Evolutionary conservation across 2,888 invertebrate species (phyloP).

Genomic region (Schizaphis graminum): DNA sequence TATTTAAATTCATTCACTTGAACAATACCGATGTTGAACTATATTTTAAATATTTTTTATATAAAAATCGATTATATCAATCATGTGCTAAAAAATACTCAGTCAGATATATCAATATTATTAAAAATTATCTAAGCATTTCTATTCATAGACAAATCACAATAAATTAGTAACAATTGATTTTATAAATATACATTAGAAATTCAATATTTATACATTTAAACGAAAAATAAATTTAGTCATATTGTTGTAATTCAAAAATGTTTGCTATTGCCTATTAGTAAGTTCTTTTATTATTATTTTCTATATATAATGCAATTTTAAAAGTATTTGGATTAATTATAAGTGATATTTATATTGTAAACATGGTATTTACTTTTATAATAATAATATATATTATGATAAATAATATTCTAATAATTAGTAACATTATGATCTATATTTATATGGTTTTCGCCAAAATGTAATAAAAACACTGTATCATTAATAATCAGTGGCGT

Average conservation of each 20-base stretch:
- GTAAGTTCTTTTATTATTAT: not conserved
- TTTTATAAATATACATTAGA: not conserved
- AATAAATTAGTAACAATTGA: no score
- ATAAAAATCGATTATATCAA: not conserved
- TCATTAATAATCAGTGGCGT: no score
- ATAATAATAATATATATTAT: no score
- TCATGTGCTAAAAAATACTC: not conserved
- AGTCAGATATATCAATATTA: not conserved
- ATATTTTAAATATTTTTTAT: no score
- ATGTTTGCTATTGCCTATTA: not conserved
- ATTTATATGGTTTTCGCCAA: not conserved
- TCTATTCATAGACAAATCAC: not conserved
- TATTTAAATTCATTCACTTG: not conserved
- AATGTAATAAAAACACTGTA: not conserved
- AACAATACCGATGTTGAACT: not conserved
- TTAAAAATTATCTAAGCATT: not conserved
- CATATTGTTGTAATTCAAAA: not conserved
- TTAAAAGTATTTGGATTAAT: no score
- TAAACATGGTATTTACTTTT: no score
- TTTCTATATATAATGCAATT: no score
- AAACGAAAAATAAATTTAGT: not conserved
- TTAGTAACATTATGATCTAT: no score
- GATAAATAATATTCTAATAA: no score
- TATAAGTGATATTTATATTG: no score
- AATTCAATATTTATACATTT: not conserved